These are phyloP conservation scores for Unio pictorum DNA, from an alignment of 2,888 invertebrate species.

Conservation along the genomic window DNA sequence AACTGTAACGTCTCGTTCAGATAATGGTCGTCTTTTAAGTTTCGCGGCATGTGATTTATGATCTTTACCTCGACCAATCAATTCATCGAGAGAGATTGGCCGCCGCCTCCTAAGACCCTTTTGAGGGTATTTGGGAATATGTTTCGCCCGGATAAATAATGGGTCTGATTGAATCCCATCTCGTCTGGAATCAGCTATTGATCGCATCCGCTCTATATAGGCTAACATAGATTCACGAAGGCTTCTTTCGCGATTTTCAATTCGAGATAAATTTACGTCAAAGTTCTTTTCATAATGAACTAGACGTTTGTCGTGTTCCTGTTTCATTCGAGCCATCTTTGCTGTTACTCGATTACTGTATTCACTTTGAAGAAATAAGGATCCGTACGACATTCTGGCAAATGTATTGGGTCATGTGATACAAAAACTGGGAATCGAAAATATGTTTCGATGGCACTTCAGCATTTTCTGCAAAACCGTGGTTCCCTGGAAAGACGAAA, in stretches of 20 bases:
- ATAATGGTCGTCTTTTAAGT: conserved; percentile 17
- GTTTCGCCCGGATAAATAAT: conserved; percentile 42
- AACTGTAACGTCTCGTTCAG: conserved; percentile 22
- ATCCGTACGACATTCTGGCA: conserved; percentile 32
- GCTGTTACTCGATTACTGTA: conserved; percentile 20
- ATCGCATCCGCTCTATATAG: conserved; percentile 41
- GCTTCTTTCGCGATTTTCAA: conserved; percentile 11
- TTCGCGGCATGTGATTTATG: conserved; percentile 7
- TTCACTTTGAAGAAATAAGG: conserved; percentile 27
- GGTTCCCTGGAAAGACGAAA: too few relatives aligned
- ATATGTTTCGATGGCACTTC: too few relatives aligned
- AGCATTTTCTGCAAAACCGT: too few relatives aligned
- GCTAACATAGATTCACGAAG: conserved; percentile 42
- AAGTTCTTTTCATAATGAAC: conserved; percentile 44
- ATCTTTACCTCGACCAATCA: conserved; percentile 36
- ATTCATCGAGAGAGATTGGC: conserved; percentile 52
- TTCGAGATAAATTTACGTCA: conserved; percentile 32
- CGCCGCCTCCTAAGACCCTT: conserved; percentile 25
- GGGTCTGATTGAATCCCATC: conserved; percentile 26
- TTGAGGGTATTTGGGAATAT: conserved; percentile 44
- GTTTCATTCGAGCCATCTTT: conserved; percentile 10
- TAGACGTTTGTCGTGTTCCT: conserved; percentile 13
- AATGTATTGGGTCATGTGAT: too few relatives aligned
- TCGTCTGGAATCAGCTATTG: conserved; percentile 31
- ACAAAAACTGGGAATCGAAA: too few relatives aligned